Conservation (phyloP, 1,140 invertebrate species). For the Lutraria rhynchaena region DNA sequence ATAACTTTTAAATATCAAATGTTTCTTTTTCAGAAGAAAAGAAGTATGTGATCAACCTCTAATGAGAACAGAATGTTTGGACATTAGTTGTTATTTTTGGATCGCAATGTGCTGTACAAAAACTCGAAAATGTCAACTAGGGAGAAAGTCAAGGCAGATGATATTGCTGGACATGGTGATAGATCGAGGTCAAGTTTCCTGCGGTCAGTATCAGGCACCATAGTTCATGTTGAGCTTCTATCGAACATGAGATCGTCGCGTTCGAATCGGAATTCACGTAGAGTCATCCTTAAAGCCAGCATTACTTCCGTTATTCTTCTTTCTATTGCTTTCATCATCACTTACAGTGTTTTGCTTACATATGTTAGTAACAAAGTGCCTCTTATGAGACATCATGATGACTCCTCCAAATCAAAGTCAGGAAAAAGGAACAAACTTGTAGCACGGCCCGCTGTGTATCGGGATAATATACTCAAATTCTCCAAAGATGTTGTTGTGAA, state of each 20-base stretch:
- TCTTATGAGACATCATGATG: conserved; percentile 46
- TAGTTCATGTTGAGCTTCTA: conserved; percentile 42
- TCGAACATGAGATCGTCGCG: conserved; percentile 50
- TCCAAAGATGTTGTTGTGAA: conserved; percentile 40
- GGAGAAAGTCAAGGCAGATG: too few species aligned
- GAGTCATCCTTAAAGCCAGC: conserved; percentile 66
- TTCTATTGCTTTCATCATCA: conserved; percentile 61
- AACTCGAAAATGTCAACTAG: not conserved
- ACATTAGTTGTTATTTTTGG: too few species aligned
- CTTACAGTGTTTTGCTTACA: conserved; percentile 66
- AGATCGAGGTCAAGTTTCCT: conserved; percentile 31
- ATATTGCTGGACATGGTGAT: too few species aligned
- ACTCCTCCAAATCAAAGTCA: conserved; percentile 53
- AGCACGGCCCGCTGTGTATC: conserved; percentile 21
- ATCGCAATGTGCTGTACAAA: not conserved
- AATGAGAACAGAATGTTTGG: too few species aligned
- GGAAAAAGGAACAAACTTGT: conserved; percentile 44
- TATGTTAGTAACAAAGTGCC: conserved; percentile 57
- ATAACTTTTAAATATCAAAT: too few species aligned
- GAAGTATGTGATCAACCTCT: too few species aligned
- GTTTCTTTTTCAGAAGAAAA: too few species aligned
- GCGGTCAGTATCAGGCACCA: conserved; percentile 6
- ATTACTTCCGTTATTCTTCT: conserved; percentile 65
- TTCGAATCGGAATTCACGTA: conserved; percentile 13
- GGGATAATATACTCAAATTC: conserved; percentile 1